Percentiles rank a stretch among this genome's conserved stretches.
phyloP scores from a whole-genome alignment of 2,113 vertebrate genomes.

The Psilopsiagon aurifrons region DNA sequence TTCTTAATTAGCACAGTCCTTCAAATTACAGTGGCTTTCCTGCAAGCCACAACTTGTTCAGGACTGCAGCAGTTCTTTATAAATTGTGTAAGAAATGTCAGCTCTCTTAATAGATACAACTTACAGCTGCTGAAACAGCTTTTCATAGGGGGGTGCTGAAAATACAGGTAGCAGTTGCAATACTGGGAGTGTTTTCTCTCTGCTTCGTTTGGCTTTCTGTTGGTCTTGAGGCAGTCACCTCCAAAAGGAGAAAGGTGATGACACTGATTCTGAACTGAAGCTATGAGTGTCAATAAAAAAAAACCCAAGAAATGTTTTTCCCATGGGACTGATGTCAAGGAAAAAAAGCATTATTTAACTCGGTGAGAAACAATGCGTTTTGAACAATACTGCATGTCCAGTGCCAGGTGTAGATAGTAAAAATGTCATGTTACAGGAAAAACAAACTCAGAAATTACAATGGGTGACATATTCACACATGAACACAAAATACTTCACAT shows the following conservation, averaged over 20 bases:
- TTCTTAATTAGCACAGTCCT: constrained; percentile 4
- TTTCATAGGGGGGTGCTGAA: not conserved
- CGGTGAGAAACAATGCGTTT: not conserved
- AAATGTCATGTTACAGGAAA: not conserved
- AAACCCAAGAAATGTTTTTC: not conserved
- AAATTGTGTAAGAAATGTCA: not conserved
- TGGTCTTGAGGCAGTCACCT: not conserved
- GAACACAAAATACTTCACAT: not conserved
- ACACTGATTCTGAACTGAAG: not conserved
- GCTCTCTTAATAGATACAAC: not conserved
- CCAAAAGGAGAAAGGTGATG: not conserved
- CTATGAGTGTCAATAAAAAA: not conserved
- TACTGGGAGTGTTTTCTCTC: not conserved
- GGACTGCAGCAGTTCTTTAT: not conserved
- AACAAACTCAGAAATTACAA: not conserved
- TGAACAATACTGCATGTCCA: not conserved
- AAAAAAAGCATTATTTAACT: not conserved
- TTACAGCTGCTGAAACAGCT: not conserved
- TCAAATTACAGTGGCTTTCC: not conserved
- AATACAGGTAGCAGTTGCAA: not conserved
- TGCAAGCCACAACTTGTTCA: not conserved
- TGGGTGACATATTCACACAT: too few species aligned
- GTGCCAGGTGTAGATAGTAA: not conserved
- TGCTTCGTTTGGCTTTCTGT: not conserved
- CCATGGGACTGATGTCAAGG: not conserved